These are phyloP conservation scores for Astropecten irregularis DNA, from an alignment of 53 echinoderm and acorn worm genomes.

Conservation along the genomic window DNA sequence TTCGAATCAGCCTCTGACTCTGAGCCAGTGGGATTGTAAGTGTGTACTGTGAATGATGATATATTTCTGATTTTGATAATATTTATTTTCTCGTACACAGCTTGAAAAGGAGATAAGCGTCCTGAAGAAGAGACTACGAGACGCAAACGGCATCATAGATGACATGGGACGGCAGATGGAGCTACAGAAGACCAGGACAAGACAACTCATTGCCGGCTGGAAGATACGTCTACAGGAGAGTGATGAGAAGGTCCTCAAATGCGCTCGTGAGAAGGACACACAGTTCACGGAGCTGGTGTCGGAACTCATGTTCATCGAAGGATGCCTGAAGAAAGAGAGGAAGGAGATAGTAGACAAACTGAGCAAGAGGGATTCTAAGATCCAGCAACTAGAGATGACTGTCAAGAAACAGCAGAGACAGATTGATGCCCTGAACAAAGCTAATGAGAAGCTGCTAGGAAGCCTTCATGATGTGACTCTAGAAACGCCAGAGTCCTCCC, in stretches of 20 bases:
- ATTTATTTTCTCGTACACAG: slow-evolving; percentile 49
- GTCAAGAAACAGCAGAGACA: slow-evolving; percentile 77
- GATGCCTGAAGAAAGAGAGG: slow-evolving; percentile 71
- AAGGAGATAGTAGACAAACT: slow-evolving; percentile 62
- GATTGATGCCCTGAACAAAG: slow-evolving; percentile 86
- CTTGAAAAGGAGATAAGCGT: slow-evolving; percentile 75
- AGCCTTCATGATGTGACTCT: slow-evolving; percentile 70
- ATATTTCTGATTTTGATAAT: too few relatives aligned
- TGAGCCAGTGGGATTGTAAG: too few relatives aligned
- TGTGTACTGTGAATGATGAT: too few relatives aligned
- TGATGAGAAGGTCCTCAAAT: slow-evolving; percentile 75
- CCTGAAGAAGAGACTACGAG: slow-evolving; percentile 69
- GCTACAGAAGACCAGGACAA: slow-evolving; percentile 72
- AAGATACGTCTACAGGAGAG: slow-evolving; percentile 78
- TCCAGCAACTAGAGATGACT: slow-evolving; percentile 70
- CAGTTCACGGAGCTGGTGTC: slow-evolving; percentile 84
- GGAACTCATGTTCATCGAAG: slow-evolving; percentile 87
- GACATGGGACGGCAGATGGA: slow-evolving; percentile 80
- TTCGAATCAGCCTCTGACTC: too few relatives aligned
- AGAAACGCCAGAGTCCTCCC: slow-evolving; percentile 37
- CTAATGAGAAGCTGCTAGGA: slow-evolving; percentile 78
- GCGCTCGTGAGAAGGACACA: slow-evolving; percentile 79
- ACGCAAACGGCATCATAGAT: slow-evolving; percentile 64
- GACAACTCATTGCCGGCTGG: slow-evolving; percentile 93
- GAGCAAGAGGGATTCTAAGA: slow-evolving; percentile 52